phyloP scores from a whole-genome alignment of 2,888 invertebrate genomes.

The Platerodrilus igneus region DNA sequence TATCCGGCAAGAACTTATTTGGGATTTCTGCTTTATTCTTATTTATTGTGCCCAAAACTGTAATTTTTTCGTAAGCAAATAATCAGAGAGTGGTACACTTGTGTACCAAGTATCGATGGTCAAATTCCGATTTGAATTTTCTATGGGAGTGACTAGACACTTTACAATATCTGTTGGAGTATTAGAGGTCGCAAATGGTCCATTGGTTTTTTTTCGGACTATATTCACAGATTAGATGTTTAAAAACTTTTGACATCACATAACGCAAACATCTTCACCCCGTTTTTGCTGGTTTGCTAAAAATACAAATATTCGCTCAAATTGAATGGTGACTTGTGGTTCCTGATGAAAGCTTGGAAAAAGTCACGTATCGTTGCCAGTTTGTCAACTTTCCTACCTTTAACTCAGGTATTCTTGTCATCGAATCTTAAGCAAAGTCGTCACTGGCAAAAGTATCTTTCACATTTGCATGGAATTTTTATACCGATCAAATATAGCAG shows the following conservation, averaged over 20 bases:
- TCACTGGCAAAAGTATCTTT: too few species aligned
- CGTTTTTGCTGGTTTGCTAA: slow-evolving; percentile 29
- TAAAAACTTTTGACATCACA: slow-evolving; percentile 26
- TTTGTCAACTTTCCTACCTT: too few species aligned
- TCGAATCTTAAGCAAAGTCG: too few species aligned
- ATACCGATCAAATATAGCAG: too few species aligned
- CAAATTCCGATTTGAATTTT: slow-evolving; percentile 26
- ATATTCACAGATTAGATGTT: slow-evolving; percentile 15
- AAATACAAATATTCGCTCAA: slow-evolving; percentile 14
- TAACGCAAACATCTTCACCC: slow-evolving; percentile 25
- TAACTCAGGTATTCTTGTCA: too few species aligned
- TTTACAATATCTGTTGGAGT: slow-evolving; percentile 20
- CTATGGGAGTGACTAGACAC: slow-evolving; percentile 23
- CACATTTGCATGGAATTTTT: too few species aligned
- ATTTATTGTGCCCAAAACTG: slow-evolving; percentile 15
- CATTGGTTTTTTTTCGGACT: slow-evolving; percentile 16
- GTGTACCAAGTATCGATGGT: slow-evolving; percentile 15
- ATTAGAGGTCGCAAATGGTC: slow-evolving; percentile 12
- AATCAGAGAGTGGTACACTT: too few species aligned
- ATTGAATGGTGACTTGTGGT: neutral
- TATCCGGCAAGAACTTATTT: slow-evolving; percentile 8
- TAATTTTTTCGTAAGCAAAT: slow-evolving; percentile 12
- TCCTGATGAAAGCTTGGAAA: too few species aligned
- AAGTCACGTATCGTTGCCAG: too few species aligned
- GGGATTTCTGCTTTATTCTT: slow-evolving; percentile 13